A percentile compares a stretch with the other conserved stretches of the same genome.
Conservation (phyloP, 2,113 vertebrate species). For the Ictalurus furcatus region DNA sequence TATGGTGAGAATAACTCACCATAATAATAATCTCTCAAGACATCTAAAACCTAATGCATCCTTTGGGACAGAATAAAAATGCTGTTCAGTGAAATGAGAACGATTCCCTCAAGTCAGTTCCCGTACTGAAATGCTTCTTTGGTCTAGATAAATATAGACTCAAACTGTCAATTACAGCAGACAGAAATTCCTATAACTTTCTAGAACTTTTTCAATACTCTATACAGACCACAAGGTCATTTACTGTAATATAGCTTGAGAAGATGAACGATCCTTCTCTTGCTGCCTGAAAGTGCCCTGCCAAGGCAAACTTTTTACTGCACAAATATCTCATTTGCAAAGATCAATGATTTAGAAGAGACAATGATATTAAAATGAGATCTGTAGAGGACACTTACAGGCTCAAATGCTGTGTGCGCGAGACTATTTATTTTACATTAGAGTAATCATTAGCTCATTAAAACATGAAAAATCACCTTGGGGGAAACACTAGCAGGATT, state of each 20-base stretch:
- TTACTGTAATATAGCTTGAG: neutral
- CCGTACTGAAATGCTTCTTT: neutral
- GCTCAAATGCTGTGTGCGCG: neutral
- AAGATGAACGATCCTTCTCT: neutral
- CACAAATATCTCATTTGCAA: conserved; percentile 10
- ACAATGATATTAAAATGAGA: neutral
- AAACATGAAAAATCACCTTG: neutral
- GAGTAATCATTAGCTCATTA: neutral
- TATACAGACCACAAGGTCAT: neutral
- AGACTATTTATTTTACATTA: conserved; percentile 7
- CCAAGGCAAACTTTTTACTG: neutral
- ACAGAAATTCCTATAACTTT: neutral
- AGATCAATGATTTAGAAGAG: neutral
- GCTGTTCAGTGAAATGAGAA: neutral
- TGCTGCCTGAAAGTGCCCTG: neutral
- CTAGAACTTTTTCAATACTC: neutral
- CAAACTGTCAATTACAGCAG: neutral
- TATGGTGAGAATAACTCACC: neutral
- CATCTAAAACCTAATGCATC: conserved; percentile 1
- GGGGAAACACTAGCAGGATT: neutral
- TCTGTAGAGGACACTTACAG: neutral
- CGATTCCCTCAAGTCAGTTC: neutral
- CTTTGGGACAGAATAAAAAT: neutral
- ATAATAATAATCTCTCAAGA: neutral
- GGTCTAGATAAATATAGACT: conserved; percentile 2